Conservation (phyloP, 30 jellyfish, hydroid and myxozoan genomes). For the Chrysaora quinquecirrha region DNA sequence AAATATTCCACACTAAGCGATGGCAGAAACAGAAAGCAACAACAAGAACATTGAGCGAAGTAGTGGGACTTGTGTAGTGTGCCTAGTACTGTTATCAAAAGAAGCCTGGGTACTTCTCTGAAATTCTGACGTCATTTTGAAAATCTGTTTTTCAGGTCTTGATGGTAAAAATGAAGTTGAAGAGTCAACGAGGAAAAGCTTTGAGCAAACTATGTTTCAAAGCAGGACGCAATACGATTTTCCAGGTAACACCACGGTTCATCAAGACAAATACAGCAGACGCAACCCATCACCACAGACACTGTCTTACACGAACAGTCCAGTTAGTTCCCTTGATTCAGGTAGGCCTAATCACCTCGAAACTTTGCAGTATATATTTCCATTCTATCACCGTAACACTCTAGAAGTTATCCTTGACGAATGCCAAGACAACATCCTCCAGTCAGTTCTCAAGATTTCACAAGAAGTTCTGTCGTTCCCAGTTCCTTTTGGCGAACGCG, state of each 20-base stretch:
- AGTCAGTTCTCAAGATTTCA: conserved; percentile 55
- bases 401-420: conserved; percentile 55
- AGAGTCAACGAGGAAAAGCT: neutral
- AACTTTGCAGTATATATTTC: conserved; percentile 54
- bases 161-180: neutral
- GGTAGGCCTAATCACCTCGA: conserved; percentile 59
- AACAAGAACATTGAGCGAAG: too few species aligned
- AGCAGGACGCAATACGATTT: conserved; percentile 9
- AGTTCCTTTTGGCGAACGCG: conserved; percentile 40
- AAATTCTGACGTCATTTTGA: neutral
- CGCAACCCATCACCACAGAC: conserved; percentile 50
- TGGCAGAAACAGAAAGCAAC: too few species aligned
- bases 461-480: conserved; percentile 52
- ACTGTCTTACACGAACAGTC: conserved; percentile 36
- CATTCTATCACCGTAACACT: conserved; percentile 42
- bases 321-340: neutral
- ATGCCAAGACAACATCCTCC: conserved; percentile 56
- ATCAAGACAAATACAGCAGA: conserved; percentile 1
- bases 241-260: neutral
- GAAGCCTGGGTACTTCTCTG: too few species aligned
- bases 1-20: too few species aligned
- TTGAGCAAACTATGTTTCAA: neutral
- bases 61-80: too few species aligned
- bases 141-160: neutral
- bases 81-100: too few species aligned